These are phyloP conservation scores for Megastigmus dorsalis DNA, from an alignment of 2,888 invertebrate genomes.

Conservation along the genomic window DNA sequence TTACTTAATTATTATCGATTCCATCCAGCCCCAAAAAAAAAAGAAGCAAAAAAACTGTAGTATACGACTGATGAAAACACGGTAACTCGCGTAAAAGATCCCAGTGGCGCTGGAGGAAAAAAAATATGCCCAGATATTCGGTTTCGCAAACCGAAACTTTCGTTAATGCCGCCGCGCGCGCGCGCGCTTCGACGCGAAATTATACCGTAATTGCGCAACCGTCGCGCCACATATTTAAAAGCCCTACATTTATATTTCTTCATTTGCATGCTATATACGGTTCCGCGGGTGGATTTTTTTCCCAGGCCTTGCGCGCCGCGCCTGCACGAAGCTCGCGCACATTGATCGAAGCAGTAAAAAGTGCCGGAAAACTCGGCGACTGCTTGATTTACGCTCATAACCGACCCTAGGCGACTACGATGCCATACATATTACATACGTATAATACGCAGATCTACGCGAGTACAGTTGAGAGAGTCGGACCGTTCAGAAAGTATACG, in stretches of 20 bases:
- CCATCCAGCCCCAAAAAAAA: background rate
- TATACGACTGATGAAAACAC: too few relatives aligned
- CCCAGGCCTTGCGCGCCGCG: background rate
- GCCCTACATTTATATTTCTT: conserved; percentile 27
- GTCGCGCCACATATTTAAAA: conserved; percentile 1
- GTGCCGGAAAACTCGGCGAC: conserved; percentile 26
- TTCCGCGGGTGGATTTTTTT: background rate
- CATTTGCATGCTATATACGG: conserved; percentile 13
- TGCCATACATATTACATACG: too few relatives aligned
- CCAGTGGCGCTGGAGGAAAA: too few relatives aligned
- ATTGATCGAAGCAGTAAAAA: conserved; percentile 32
- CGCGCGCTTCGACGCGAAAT: background rate
- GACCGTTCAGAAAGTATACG: background rate
- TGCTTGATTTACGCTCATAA: conserved; percentile 34
- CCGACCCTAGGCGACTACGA: background rate
- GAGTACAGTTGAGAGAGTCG: too few relatives aligned
- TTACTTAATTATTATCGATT: background rate
- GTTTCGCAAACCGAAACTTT: background rate
- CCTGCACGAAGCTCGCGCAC: background rate
- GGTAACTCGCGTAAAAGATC: too few relatives aligned
- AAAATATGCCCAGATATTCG: too few relatives aligned
- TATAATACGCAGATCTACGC: background rate
- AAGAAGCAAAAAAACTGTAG: too few relatives aligned
- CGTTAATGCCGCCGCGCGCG: conserved; percentile 7
- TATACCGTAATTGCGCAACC: conserved; percentile 16